Evolutionary conservation across 2,113 vertebrate genomes (phyloP).

Genomic region (Poeciliopsis retropinna): DNA sequence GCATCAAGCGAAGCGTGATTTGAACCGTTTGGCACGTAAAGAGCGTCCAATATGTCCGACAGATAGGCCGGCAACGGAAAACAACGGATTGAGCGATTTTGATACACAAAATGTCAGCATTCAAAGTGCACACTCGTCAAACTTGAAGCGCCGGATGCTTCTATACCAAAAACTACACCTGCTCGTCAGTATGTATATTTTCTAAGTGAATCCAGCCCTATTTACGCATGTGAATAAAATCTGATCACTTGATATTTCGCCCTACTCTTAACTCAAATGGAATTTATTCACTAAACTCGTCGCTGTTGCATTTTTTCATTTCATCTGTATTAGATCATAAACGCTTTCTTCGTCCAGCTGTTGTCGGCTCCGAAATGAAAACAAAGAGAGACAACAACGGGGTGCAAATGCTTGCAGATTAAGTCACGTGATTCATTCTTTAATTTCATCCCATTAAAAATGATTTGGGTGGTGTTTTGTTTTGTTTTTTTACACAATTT

Average conservation of each 20-base stretch:
- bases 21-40: too few species aligned
- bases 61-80: too few species aligned
- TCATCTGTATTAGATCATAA: background rate
- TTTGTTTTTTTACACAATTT: slow-evolving; percentile 8
- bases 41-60: too few species aligned
- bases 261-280: too few species aligned
- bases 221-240: background rate
- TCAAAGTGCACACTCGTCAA: too few species aligned
- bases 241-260: too few species aligned
- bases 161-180: background rate
- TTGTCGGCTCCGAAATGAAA: background rate
- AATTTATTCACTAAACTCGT: too few species aligned
- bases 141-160: too few species aligned
- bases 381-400: background rate
- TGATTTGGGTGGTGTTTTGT: background rate
- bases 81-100: too few species aligned
- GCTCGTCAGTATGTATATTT: background rate
- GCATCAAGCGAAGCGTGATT: too few species aligned
- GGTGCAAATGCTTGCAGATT: background rate
- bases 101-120: background rate
- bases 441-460: background rate
- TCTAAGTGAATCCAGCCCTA: background rate
- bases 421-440: slow-evolving; percentile 10
- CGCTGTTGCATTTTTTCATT: background rate
- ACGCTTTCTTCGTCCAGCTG: background rate